Conservation (phyloP, 2,113 vertebrate species). For the Hemiscyllium ocellatum region DNA sequence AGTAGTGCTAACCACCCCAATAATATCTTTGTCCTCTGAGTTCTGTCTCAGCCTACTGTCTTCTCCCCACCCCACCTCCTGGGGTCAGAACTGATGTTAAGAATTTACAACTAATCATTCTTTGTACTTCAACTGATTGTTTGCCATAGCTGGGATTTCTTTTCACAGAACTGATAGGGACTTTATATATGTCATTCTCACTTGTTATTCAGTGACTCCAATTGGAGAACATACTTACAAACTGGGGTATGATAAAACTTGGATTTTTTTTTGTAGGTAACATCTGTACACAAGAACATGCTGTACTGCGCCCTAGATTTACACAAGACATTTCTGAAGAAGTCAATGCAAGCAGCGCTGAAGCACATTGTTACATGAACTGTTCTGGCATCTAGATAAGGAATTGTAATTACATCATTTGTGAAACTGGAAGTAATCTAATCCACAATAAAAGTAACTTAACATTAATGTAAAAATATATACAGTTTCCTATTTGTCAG, state of each 20-base stretch:
- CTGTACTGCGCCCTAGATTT: conserved; percentile 56
- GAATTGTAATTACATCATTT: background rate
- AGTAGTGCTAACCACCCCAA: too few species aligned
- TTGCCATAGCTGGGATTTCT: background rate
- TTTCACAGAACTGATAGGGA: background rate
- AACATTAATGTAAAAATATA: too few species aligned
- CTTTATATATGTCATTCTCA: background rate
- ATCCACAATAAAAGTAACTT: too few species aligned
- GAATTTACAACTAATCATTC: too few species aligned
- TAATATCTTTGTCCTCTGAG: too few species aligned
- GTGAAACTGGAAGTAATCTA: too few species aligned
- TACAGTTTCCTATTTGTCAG: too few species aligned
- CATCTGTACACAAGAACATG: conserved; percentile 56
- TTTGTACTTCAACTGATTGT: background rate
- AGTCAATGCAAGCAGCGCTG: conserved; percentile 71
- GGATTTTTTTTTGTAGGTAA: conserved; percentile 56
- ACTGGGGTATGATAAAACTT: background rate
- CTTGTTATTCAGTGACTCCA: background rate
- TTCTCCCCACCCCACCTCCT: too few species aligned
- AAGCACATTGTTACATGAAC: conserved; percentile 51
- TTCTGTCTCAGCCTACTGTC: too few species aligned
- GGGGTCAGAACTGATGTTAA: too few species aligned
- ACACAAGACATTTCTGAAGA: conserved; percentile 72
- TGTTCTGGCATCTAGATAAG: background rate
- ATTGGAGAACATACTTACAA: background rate